Evolutionary conservation across 2,797 vertebrate species (phyloP), one percentile per base, ranked within the genome.

Genomic region (Dallia pectoralis): DNA sequence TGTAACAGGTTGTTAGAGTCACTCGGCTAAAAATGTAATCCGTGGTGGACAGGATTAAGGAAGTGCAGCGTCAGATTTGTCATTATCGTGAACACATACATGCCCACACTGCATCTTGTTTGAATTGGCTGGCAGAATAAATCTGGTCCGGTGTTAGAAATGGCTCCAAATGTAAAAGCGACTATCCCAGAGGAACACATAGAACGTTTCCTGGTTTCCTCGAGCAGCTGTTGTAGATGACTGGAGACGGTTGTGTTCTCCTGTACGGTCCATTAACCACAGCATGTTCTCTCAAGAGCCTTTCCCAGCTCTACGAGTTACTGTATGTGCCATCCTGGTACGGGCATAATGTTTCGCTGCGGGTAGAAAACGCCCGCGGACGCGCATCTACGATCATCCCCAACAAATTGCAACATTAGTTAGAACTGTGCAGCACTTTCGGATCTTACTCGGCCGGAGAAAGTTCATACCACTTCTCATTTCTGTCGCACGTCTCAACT

Each of bases 1-100:
- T 78, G 40, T 67, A 78, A 81, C 65, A 66, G 79, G 70, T 81
- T 81, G 70, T 82, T 81, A 81, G 87, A 77, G 88, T 71, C 79
- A 79, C 73, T 79, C 76, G 72, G 69, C 66, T 84, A 75, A 82
- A 87, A 87, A 88, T 86, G 81, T 88, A 86, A 88, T 87, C 85
- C 49, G 18, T 61, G 63, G 77, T 82, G 86, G 84, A 84, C 79
- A 64, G 86, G 89, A 90, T 92, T 92, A 91, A 27, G 80, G 79
- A 87, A 85, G 78, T 81, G 79, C 75, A 78, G 78, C 82, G 80
- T 88, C 85, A 73, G 87, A 82, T 80, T 83, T 68, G 51, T 85
- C 82, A 75, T 84, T 74, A 29, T 79, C 67, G 59, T 44, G 78
- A 82, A 79, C 81, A 86, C 81, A 86, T 89, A 90, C 86, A 77